These are phyloP conservation scores for Malurus melanocephalus DNA, from an alignment of 2,113 vertebrate species.

Conservation along the genomic window DNA sequence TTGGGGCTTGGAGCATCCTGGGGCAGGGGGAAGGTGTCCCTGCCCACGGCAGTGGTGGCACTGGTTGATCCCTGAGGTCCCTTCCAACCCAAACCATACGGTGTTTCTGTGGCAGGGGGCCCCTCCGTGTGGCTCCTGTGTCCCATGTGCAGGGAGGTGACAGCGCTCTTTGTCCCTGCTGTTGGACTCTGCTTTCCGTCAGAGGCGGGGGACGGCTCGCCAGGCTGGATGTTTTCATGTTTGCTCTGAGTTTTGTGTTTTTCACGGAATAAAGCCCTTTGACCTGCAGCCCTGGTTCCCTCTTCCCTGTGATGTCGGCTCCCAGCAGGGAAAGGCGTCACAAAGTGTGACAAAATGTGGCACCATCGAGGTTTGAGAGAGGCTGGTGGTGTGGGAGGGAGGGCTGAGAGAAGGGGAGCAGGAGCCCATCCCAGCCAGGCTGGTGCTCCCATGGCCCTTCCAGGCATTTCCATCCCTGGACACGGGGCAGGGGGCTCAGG, in stretches of 20 bases:
- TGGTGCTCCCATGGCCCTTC: neutral
- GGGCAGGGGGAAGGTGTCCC: neutral
- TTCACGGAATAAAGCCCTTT: neutral
- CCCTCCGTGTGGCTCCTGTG: neutral
- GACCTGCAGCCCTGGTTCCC: neutral
- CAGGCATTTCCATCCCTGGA: neutral
- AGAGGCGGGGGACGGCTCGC: neutral
- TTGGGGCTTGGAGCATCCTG: neutral
- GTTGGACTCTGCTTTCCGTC: neutral
- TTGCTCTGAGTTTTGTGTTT: neutral
- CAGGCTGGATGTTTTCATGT: neutral
- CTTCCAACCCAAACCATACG: neutral
- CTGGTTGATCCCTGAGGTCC: fast-evolving
- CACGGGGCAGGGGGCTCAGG: fast-evolving
- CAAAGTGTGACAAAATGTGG: neutral
- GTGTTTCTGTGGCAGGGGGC: neutral
- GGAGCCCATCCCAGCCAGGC: neutral
- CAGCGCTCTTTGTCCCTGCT: neutral
- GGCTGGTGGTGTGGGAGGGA: neutral
- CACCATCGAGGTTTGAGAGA: neutral
- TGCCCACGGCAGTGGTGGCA: neutral
- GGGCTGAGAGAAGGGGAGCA: neutral
- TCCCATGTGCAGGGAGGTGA: fast-evolving
- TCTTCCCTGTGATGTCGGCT: neutral
- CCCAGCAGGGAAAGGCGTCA: neutral